Conservation (phyloP, 2,113 vertebrate species). For the Etheostoma spectabile region DNA sequence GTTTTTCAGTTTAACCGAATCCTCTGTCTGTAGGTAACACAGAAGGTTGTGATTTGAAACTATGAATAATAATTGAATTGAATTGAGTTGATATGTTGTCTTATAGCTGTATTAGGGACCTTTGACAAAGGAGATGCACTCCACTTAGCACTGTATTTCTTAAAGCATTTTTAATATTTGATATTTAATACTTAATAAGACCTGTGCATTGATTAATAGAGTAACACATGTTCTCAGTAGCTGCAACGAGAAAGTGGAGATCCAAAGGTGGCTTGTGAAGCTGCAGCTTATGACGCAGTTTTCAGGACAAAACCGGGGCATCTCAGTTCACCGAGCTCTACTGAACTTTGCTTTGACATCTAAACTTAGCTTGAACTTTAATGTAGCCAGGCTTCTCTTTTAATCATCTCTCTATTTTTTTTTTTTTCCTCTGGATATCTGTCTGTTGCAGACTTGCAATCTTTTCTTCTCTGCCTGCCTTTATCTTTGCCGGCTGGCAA, state of each 20-base stretch:
- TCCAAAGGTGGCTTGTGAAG: conserved; percentile 8
- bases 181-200: background rate
- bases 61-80: too few species aligned
- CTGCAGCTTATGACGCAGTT: background rate
- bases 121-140: too few species aligned
- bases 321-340: conserved; percentile 4
- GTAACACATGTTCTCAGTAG: background rate
- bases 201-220: background rate
- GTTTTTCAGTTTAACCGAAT: conserved; percentile 7
- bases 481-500: conserved; percentile 43
- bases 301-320: background rate
- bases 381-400: conserved; percentile 27
- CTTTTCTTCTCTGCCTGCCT: conserved; percentile 27
- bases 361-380: conserved; percentile 54
- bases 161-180: background rate
- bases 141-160: background rate
- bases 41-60: too few species aligned
- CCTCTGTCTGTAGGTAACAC: background rate
- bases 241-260: background rate
- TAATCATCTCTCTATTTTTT: conserved; percentile 34
- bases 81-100: too few species aligned
- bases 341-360: conserved; percentile 48
- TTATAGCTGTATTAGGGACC: too few species aligned
- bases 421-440: conserved; percentile 22
- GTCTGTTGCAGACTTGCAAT: conserved; percentile 29